Evolutionary conservation across 2,888 invertebrate genomes (phyloP), one percentile per base, ranked within the genome.

Genomic region (Synanthedon andrenaeformis): DNA sequence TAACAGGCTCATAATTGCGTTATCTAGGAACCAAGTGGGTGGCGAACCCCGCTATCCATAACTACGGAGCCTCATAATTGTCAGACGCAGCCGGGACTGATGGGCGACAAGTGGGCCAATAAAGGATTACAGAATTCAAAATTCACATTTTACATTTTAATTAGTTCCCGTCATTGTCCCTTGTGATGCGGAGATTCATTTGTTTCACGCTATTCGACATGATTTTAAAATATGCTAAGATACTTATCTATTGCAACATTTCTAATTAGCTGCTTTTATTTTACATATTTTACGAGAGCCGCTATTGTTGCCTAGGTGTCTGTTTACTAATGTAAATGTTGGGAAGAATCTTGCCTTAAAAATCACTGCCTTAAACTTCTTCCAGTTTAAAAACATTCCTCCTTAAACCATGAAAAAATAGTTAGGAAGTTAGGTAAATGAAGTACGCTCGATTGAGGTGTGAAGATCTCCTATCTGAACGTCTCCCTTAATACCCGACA

Each of bases 1-100:
- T 84, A 84, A 81, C 78, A 69, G 70, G 63, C 57, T 67, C 67
- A 74, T 84, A 82, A 84, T 84, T 84, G 78, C 77, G 79, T 82
- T 82, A 83, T 84, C 83, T 83, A 75, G 77, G 67, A 72, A 64
- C 69, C 63, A 61, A 70, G 64, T 60, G 75, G 76, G 73, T 67
- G 70, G 73, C 66, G 64, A 66, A 69, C 65, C 70, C 71, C 62
- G 71, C 74, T 74, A 84, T 84, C 78, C 79, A 81, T 84, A 80
- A 82, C 79, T 59, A 64, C 63, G 68, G 60, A 65, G 70, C 68
- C 79, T 78, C 79, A 83, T 85, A 83, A 82, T 82, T 83, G 83
- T 84, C 84, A 78, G 66, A 62, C 68, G 62, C 81, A 82, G 72
- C 51, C 28, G 35, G 17, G 23, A 49, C 49, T 49, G 49, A 49